Base-by-base conservation (phyloP, 35 echinoderm and acorn worm genomes). In the Diadema setosum region DNA sequence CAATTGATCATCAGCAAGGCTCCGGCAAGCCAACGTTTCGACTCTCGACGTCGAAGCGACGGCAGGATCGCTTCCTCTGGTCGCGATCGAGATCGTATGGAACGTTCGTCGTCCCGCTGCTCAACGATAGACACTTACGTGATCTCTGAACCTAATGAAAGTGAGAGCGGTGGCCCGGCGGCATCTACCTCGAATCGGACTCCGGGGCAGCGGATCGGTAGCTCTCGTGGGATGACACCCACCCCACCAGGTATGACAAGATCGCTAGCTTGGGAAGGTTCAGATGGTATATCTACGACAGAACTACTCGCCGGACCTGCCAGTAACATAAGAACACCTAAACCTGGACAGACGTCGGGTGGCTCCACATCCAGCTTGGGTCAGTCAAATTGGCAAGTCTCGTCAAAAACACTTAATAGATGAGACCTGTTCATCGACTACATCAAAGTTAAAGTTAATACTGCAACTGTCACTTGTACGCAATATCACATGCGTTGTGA, bases 71-170 rank as follows among this genome's bases (percentile, higher is more conserved):
- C 29, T 25, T 33, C 35, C 24, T 39, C 35, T 7, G 73, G 44
- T 16, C 39, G 73, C 21, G 39, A 41, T 24, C 73, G 73, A 78
- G 73, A 34, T 14, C 34, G 73, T 26, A 39, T 21, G 25, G 73
- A 78, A 16, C 73, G 73, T 4, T 78, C 73, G 18, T 33, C 90
- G 1, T 97, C 95, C 1, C 84, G 95, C 41, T 93, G 95, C 65
- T 93, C 95, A 16, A 97, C 91, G 7, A 97, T 97, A 29, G 95
- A 97, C 39, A 89, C 87, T 20, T 97, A 97, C 59, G 87, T 93
- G n/a, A 97, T 97, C 17, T 75, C 91, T 25, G 89, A 89, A 24
- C 29, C 58, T 23, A 43, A 30, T 49, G 80, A 74, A 37, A 37
- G 70, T 32, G 55, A 9, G 7, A 85, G 65, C 46, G 16, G 41